Percentiles rank a stretch among this genome's conserved stretches.
phyloP scores from a whole-genome alignment of 1,140 invertebrate genomes.

The Procambarus clarkii region DNA sequence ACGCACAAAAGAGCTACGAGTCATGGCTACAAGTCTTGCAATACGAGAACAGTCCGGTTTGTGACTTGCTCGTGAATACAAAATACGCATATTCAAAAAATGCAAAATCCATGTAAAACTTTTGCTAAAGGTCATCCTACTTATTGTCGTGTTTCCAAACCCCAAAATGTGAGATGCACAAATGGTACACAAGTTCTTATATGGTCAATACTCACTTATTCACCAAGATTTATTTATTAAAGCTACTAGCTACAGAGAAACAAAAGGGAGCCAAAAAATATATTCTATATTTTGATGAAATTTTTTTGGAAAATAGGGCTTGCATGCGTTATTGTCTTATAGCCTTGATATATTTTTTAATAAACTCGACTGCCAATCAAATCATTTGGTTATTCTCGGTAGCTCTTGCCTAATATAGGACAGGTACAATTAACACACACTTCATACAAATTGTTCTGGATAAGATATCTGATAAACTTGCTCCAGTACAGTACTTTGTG shows the following conservation, averaged over 20 bases:
- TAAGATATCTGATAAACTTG: constrained; percentile 5
- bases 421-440: constrained; percentile 55
- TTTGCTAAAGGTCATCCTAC: constrained; percentile 58
- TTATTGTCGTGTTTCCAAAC: constrained; percentile 66
- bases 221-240: constrained; percentile 45
- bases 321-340: constrained; percentile 49
- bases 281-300: constrained; percentile 30
- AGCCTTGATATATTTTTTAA: constrained; percentile 33
- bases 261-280: constrained; percentile 39
- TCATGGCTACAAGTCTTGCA: constrained; percentile 58
- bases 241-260: constrained; percentile 58
- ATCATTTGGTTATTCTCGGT: constrained; percentile 36
- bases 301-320: constrained; percentile 44
- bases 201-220: constrained; percentile 51
- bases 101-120: constrained; percentile 64
- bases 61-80: constrained; percentile 58
- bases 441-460: constrained; percentile 48
- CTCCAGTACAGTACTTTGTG: constrained; percentile 7
- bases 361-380: constrained; percentile 11
- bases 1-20: constrained; percentile 55
- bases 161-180: constrained; percentile 60
- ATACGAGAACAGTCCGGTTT: constrained; percentile 58
- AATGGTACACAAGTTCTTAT: constrained; percentile 48
- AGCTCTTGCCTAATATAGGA: constrained; percentile 48
- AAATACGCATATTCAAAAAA: constrained; percentile 66